Base-by-base conservation (phyloP, 2,888 invertebrate species). In the Lasioglossum marginatum region DNA sequence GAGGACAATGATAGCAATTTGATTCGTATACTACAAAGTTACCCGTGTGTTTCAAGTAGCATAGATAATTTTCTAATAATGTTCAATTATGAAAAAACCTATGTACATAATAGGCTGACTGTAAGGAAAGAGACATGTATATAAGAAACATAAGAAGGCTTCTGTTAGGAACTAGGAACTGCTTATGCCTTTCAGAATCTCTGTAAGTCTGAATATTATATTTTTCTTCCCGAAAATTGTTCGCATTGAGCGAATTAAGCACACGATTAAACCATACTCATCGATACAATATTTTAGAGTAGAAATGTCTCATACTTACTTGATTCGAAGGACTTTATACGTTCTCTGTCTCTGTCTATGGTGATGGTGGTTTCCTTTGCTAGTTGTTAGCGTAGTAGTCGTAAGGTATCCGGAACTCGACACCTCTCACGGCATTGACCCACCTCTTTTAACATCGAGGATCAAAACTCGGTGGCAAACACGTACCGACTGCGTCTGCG, bases 401-500 rank as follows among this genome's bases (percentile, higher is more conserved):
- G 31, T n/a, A 43, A 31, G 27, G 48, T 68, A 66, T 83, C 63
- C 70, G 74, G 63, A 78, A 83, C 40, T 48, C 16, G 68, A 34
- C 63, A 76, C 31, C 27, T 78, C 70, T 37, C 70, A 57, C 70
- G 70, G 70, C 70, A 70, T 70, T 34, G 63, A 79, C 71, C 63
- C 63, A n/a, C 31, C 63, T 63, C 63, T 27, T 63, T 63, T 31
- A 31, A 63, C 75, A 52, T 75, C 60, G 78, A 84, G 75, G 71
- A 75, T 85, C 57, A 76, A 72, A 84, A 72, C 52, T 57, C 27
- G 63, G 52, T 48, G 43, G 23, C 16, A 31, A n/a, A 6, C 52
- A 60, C 83, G 74, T 86, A 86, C 89, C 40, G 34, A 23, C 66
- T 19, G 23, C 3, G n/a, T n/a, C 23, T 52, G 10, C 23, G 52